Conservation (phyloP, 2,113 vertebrate genomes). For the Apodemus speciosus region DNA sequence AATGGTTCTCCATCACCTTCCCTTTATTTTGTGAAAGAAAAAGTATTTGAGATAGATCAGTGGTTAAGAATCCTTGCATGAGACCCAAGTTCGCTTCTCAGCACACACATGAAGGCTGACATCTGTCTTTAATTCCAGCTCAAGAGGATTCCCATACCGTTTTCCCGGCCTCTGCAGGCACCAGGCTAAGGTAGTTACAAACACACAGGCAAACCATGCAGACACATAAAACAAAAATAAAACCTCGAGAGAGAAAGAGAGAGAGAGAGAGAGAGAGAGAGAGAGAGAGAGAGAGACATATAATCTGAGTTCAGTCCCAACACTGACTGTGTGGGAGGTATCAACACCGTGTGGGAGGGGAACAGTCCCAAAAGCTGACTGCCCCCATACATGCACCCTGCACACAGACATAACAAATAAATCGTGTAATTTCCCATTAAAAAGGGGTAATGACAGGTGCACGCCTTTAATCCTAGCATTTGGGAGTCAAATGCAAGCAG, state of each 20-base stretch:
- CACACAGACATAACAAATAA: not conserved
- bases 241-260: not conserved
- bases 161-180: not conserved
- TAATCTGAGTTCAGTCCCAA: not conserved
- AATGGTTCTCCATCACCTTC: not conserved
- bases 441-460: not conserved
- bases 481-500: not conserved
- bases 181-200: not conserved
- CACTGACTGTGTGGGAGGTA: too few relatives aligned
- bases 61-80: not conserved
- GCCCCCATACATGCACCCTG: not conserved
- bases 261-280: too few relatives aligned
- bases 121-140: not conserved
- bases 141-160: not conserved
- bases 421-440: not conserved
- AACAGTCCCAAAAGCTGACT: not conserved
- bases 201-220: not conserved
- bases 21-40: not conserved
- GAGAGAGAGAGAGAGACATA: too few relatives aligned
- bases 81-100: not conserved
- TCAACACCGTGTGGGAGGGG: not conserved
- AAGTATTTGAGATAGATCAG: not conserved
- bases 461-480: not conserved
- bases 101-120: not conserved
- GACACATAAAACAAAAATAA: not conserved